Conservation (phyloP, 2,888 invertebrate species). For the Apodemia zela region DNA sequence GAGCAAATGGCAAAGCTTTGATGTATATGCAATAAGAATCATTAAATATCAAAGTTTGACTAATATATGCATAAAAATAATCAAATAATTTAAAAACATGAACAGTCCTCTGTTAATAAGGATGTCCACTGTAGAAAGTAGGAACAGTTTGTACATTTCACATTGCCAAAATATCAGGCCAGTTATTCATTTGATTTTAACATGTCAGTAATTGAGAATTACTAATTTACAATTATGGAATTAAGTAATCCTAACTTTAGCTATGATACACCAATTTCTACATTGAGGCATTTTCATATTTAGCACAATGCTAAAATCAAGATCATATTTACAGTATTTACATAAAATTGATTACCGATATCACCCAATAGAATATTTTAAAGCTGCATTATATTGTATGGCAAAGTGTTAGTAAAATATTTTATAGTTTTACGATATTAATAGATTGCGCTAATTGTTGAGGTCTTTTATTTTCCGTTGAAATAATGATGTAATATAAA, state of each 20-base stretch:
- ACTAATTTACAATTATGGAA: neutral
- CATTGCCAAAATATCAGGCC: neutral
- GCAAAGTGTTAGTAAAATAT: neutral
- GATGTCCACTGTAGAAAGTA: neutral
- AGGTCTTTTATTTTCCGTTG: no score
- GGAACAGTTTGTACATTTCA: neutral
- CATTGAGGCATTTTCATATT: neutral
- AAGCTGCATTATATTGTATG: neutral
- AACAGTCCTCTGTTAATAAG: neutral
- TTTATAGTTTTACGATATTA: neutral
- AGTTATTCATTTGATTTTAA: neutral
- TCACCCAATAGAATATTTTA: constrained; percentile 1
- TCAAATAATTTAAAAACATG: neutral
- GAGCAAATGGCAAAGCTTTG: neutral
- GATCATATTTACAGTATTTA: constrained; percentile 1
- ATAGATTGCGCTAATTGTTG: neutral
- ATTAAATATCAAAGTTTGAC: no score
- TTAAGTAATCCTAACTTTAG: neutral
- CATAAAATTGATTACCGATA: neutral
- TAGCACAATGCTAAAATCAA: constrained; percentile 1
- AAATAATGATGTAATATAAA: neutral
- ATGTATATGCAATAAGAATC: no score
- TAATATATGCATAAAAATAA: no score
- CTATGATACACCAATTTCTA: constrained; percentile 3
- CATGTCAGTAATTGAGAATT: neutral